Percentiles rank a stretch among this genome's conserved stretches.
Conservation (phyloP, 1,140 invertebrate genomes). For the Contarinia nasturtii region DNA sequence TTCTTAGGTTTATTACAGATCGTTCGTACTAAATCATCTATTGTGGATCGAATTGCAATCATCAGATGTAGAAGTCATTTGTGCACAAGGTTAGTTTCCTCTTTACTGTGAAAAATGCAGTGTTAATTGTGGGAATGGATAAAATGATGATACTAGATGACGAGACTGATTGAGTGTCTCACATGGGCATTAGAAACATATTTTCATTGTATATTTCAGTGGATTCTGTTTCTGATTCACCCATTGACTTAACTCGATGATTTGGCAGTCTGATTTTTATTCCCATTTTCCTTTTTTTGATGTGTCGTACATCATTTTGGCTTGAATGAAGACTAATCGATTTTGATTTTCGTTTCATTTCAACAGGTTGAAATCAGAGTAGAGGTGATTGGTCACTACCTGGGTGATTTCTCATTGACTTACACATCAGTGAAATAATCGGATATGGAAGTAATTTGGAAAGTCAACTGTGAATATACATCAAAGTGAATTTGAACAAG, state of each 20-base stretch:
- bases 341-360: conserved; percentile 11
- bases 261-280: not conserved
- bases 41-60: no score
- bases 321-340: not conserved
- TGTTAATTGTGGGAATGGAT: not conserved
- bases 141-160: conserved; percentile 5
- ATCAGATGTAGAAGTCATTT: no score
- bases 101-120: conserved; percentile 96
- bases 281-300: not conserved
- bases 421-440: conserved; percentile 93
- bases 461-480: no score
- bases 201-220: not conserved
- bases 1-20: no score
- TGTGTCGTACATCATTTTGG: not conserved
- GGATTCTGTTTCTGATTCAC: not conserved
- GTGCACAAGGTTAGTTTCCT: no score
- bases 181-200: not conserved
- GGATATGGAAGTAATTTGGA: no score
- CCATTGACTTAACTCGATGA: not conserved
- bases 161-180: conserved; percentile 1
- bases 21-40: no score
- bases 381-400: conserved; percentile 99
- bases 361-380: conserved; percentile 95
- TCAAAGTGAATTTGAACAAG: no score
- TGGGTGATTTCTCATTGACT: conserved; percentile 96